These are phyloP conservation scores for Tenebrio molitor DNA, from an alignment of 1,140 invertebrate genomes.

Conservation along the genomic window DNA sequence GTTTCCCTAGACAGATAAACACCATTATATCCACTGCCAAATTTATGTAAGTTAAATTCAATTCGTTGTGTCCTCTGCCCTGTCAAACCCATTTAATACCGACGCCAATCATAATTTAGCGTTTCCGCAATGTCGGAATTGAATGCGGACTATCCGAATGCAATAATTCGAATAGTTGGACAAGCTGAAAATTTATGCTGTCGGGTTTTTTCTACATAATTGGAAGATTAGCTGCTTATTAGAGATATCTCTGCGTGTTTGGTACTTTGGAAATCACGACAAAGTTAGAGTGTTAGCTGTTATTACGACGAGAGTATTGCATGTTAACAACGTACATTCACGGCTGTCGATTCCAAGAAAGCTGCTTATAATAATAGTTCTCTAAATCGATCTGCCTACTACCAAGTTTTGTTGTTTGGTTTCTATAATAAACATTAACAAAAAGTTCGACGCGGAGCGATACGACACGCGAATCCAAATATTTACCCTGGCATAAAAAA, in stretches of 20 bases:
- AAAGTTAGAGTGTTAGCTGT: constrained; percentile 41
- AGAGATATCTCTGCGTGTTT: background rate
- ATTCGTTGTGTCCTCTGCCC: constrained; percentile 38
- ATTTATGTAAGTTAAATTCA: constrained; percentile 42
- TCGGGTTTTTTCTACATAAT: constrained; percentile 3
- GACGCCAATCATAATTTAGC: constrained; percentile 37
- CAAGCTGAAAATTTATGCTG: constrained; percentile 11
- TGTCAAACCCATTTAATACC: constrained; percentile 39
- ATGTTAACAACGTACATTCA: constrained; percentile 41
- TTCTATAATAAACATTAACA: constrained; percentile 47
- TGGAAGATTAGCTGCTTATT: constrained; percentile 21
- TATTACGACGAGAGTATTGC: constrained; percentile 45
- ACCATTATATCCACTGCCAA: constrained; percentile 36
- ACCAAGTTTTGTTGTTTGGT: constrained; percentile 29
- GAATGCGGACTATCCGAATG: constrained; percentile 13
- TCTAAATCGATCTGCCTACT: constrained; percentile 42
- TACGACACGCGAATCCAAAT: constrained; percentile 29
- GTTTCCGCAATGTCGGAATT: constrained; percentile 18
- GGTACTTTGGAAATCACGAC: constrained; percentile 29
- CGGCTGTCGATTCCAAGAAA: constrained; percentile 46
- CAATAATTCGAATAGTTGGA: constrained; percentile 33
- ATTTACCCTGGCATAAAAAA: constrained; percentile 17
- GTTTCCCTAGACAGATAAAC: constrained; percentile 35
- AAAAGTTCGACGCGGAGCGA: constrained; percentile 25
- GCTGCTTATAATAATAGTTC: constrained; percentile 45